Evolutionary conservation across 2,888 invertebrate species (phyloP), one percentile per base, ranked within the genome.

Genomic region (Aphidius colemani): DNA sequence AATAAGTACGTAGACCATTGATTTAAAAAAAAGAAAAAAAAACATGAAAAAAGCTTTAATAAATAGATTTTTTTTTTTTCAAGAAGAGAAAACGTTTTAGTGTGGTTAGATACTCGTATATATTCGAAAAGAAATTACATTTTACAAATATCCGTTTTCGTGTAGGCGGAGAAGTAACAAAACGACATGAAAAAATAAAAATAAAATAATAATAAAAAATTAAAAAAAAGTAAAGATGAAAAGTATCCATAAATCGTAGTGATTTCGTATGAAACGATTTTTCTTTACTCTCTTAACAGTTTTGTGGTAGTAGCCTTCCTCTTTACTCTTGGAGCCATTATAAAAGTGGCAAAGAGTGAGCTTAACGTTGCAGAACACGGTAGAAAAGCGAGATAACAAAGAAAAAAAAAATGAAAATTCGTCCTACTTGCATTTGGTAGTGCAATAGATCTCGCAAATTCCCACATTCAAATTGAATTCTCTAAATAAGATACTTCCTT

Each of bases 381-480:
- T 30, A 30, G 30, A 5, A 30, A 4, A 30, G 30, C 5, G 30
- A 30, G 30, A 30, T 30, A 30, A 30, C 30, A 30, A 30, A 53
- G 7, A 8, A 11, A 41, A 9, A 43, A 30, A 13, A n/a, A 50
- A 11, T 18, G 30, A n/a, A 30, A 6, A 40, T 45, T 49, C n/a
- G 4, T 49, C n/a, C 6, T 41, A 11, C 13, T 13, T 30, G 13
- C 10, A 39, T 41, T 40, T 30, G 18, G 18, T 30, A 30, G 18
- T 39, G 39, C 41, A 53, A 40, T 10, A 30, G 7, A 9, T 44
- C 11, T 55, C 9, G 9, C 39, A 39, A 44, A 18, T 13, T 51
- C 18, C 11, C 44, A 73, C 72, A 75, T 74, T 72, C 70, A 75
- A 78, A 78, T 78, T 75, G 76, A 78, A 78, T 78, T 68, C 65